A percentile compares a stretch with the other conserved stretches of the same genome.
Evolutionary conservation across 2,888 invertebrate species (phyloP).

Genomic region (Drosophila tanythrix): DNA sequence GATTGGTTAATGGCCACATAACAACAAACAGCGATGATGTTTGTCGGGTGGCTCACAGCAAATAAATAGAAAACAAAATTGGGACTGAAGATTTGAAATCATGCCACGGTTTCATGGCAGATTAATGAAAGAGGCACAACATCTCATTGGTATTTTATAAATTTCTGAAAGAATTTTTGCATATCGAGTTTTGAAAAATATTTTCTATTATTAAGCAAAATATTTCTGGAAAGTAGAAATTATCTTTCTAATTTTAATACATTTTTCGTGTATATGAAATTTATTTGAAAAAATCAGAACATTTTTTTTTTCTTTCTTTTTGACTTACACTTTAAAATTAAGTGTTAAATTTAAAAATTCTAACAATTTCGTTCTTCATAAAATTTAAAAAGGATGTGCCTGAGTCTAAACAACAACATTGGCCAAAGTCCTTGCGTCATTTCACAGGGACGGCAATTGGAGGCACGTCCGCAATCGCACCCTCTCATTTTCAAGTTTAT

Average conservation of each 20-base stretch:
- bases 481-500: constrained; percentile 41
- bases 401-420: not conserved
- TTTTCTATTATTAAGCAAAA: not conserved
- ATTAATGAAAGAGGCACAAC: not conserved
- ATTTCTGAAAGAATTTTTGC: not conserved
- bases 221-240: not conserved
- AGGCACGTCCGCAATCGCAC: constrained; percentile 8
- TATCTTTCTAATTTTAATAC: not conserved
- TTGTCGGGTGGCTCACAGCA: not conserved
- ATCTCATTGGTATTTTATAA: not conserved
- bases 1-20: constrained; percentile 38
- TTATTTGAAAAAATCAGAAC: not conserved
- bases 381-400: not conserved
- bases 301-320: not conserved
- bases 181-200: not conserved
- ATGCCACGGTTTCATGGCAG: constrained; percentile 8
- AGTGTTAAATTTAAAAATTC: not conserved
- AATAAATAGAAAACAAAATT: not conserved
- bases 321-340: not conserved
- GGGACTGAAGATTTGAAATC: not conserved
- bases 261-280: not conserved
- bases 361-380: not conserved
- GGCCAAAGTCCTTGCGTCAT: constrained; percentile 2
- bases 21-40: constrained; percentile 23
- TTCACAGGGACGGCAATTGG: not conserved